Evolutionary conservation across 2,888 invertebrate genomes (phyloP).

Genomic region (Diploptera punctata): DNA sequence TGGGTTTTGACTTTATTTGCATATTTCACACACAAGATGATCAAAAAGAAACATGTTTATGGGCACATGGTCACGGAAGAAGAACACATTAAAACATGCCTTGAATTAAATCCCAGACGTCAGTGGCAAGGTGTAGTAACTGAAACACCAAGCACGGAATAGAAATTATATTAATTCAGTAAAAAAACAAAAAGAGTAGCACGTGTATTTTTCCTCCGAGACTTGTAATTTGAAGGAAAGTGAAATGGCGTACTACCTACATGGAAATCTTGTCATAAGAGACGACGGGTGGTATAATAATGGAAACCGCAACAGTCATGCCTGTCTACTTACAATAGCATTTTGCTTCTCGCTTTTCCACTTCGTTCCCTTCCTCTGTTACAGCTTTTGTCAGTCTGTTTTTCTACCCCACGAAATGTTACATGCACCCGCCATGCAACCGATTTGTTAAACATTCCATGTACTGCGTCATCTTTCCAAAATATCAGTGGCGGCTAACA

Average conservation of each 20-base stretch:
- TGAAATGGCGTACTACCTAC: background rate
- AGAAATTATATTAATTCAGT: no score
- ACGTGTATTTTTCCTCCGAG: no score
- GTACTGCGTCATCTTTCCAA: background rate
- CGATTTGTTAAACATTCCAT: constrained; percentile 4
- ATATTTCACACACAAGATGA: no score
- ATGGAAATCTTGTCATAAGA: background rate
- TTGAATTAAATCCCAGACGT: no score
- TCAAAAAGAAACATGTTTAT: no score
- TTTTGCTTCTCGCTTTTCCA: constrained; percentile 7
- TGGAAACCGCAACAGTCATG: constrained; percentile 1
- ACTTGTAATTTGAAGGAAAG: background rate
- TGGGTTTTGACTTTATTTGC: no score
- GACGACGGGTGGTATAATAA: background rate
- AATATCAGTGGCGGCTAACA: background rate
- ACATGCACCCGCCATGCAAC: background rate
- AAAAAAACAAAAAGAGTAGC: no score
- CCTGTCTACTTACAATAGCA: constrained; percentile 6
- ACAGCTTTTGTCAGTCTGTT: background rate
- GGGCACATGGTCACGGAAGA: no score
- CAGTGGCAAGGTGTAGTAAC: no score
- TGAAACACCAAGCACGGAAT: no score
- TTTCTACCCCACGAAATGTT: background rate
- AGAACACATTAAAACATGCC: no score
- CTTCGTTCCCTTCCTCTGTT: background rate